These are phyloP conservation scores for Ceyx erithaca DNA, from an alignment of 2,797 vertebrate genomes.

Conservation along the genomic window DNA sequence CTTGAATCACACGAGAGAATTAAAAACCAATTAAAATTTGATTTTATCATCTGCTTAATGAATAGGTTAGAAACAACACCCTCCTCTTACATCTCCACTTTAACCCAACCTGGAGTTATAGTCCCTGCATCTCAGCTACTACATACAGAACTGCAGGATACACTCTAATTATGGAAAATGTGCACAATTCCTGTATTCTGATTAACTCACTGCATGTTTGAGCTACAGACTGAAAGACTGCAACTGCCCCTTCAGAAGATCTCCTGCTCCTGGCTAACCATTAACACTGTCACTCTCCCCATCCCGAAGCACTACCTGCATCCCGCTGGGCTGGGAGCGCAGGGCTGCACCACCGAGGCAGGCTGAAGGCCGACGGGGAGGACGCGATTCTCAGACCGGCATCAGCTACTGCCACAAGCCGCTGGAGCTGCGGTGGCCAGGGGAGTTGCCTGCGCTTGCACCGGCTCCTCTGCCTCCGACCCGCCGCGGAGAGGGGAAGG, in stretches of 20 bases:
- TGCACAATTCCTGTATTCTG: accelerated
- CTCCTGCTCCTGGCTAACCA: background rate
- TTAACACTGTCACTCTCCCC: background rate
- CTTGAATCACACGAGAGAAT: background rate
- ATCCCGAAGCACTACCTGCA: background rate
- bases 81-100: background rate
- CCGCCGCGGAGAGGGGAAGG: background rate
- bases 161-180: background rate
- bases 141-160: background rate
- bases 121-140: background rate
- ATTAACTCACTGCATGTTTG: accelerated
- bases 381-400: background rate
- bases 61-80: background rate
- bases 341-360: background rate
- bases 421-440: background rate
- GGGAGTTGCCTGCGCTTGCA: background rate
- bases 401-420: background rate
- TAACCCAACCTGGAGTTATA: background rate
- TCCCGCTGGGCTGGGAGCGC: background rate
- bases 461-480: accelerated
- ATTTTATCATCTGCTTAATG: background rate
- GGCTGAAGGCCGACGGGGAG: background rate
- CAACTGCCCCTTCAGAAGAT: background rate
- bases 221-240: background rate
- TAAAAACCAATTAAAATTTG: background rate